Evolutionary conservation across 92 coral and sea anemone genomes (phyloP).

Genomic region (Actinernus sp.): DNA sequence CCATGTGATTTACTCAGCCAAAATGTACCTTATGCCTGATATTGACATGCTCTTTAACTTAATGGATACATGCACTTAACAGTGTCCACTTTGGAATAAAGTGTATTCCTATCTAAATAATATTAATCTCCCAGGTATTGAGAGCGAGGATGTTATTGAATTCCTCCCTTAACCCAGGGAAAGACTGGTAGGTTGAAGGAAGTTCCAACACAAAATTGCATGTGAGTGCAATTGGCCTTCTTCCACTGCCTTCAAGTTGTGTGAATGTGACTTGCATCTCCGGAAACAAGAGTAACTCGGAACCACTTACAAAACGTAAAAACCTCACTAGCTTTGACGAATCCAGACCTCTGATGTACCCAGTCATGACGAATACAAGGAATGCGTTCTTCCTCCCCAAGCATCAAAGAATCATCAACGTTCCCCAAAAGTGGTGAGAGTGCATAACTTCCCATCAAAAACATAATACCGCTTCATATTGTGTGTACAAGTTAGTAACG

Average conservation of each 20-base stretch:
- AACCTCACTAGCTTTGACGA: conserved; percentile 15
- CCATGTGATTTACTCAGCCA: too few species aligned
- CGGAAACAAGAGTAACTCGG: conserved; percentile 17
- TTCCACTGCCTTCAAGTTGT: background rate
- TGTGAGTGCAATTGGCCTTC: conserved; percentile 35
- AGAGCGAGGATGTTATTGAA: conserved; percentile 13
- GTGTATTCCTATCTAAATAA: background rate
- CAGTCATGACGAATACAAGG: too few species aligned
- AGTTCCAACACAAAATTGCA: conserved; percentile 32
- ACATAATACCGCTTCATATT: too few species aligned
- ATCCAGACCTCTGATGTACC: too few species aligned
- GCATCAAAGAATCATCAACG: too few species aligned
- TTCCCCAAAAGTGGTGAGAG: too few species aligned
- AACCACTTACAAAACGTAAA: conserved; percentile 25
- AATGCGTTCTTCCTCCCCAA: too few species aligned
- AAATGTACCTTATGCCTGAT: too few species aligned
- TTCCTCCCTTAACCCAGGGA: conserved; percentile 46
- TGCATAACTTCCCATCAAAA: too few species aligned
- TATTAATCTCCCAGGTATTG: conserved; percentile 8
- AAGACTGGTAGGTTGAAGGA: conserved; percentile 36
- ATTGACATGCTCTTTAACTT: too few species aligned
- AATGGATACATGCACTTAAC: too few species aligned
- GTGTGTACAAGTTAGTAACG: too few species aligned
- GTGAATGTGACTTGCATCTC: conserved; percentile 27
- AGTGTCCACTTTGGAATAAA: background rate